A percentile compares a stretch with the other conserved stretches of the same genome.
Conservation (phyloP, 2,797 vertebrate genomes). For the Muscicapa striata region DNA sequence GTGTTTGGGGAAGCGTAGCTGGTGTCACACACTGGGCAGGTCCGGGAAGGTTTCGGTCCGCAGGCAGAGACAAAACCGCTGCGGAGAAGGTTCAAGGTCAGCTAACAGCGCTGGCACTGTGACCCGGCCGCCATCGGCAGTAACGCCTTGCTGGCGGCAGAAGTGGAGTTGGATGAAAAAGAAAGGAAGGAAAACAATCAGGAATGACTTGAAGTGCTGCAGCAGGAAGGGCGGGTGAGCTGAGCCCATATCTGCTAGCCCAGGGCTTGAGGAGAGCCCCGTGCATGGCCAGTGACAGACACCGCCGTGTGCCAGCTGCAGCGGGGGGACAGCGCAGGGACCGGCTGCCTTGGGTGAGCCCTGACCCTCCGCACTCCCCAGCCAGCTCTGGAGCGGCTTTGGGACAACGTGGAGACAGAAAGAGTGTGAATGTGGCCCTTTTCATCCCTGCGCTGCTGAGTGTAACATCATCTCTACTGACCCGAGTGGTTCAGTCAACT, state of each 20-base stretch:
- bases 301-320: too few relatives aligned
- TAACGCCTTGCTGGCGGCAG: accelerated
- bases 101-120: accelerated
- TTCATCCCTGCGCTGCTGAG: background rate
- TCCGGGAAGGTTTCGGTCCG: background rate
- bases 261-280: background rate
- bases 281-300: too few relatives aligned
- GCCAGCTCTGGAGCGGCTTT: background rate
- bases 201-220: background rate
- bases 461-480: background rate
- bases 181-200: background rate
- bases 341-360: background rate
- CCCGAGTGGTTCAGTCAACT: background rate
- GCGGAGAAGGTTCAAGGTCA: background rate
- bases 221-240: background rate
- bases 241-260: accelerated
- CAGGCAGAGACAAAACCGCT: accelerated
- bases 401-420: background rate
- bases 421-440: background rate
- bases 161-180: background rate
- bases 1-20: background rate
- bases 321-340: too few relatives aligned
- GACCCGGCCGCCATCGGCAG: accelerated
- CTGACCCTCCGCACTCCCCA: background rate
- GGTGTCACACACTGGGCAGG: accelerated